Evolutionary conservation across 1,140 invertebrate genomes (phyloP), one percentile per base, ranked within the genome.

Genomic region (Lethrus apterus): DNA sequence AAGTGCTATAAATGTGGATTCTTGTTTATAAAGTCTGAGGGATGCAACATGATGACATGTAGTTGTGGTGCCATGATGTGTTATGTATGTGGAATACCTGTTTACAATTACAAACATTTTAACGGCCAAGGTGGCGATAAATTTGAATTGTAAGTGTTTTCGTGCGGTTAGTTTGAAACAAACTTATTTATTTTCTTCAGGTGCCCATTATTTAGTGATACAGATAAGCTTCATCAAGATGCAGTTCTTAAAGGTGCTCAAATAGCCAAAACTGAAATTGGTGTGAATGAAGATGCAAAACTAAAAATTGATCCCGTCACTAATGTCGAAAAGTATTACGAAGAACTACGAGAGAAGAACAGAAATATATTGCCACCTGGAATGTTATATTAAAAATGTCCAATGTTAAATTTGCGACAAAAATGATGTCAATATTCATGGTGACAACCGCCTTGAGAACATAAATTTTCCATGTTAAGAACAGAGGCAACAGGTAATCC

Each of bases 21-120:
- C 18, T 65, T 70, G 14, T 82, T 81, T 54, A 71, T 76, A 45
- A 84, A 84, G 61, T 69, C 74, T 40, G 70, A 72, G 44, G 83
- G 83, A 2, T 84, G 82, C 55, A 84, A 86, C 52, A 82, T 79
- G 58, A 84, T 84, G 72, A 75, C 69, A 2, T 85, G 83, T 64
- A 26, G 61, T 0, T 86, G 82, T 69, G 80, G 80, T 1, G 77
- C 78, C 1, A 66, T 59, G 5, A 82, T 80, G 75, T 86, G 83
- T 58, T 85, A 84, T 55, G 57, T 83, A 3, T 84, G 82, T 56
- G 66, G 76, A 23, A 51, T 72, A 55, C 70, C 72, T 3, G 66
- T 81, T 9, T 70, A 62, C 2, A 69, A 72, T 58, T 83, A 84
- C 55, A 47, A 54, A 2, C 82, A 82, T 62, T 84, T 84, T 59